phyloP scores from a whole-genome alignment of 1,140 invertebrate species.

The Meloidogyne chitwoodi region DNA sequence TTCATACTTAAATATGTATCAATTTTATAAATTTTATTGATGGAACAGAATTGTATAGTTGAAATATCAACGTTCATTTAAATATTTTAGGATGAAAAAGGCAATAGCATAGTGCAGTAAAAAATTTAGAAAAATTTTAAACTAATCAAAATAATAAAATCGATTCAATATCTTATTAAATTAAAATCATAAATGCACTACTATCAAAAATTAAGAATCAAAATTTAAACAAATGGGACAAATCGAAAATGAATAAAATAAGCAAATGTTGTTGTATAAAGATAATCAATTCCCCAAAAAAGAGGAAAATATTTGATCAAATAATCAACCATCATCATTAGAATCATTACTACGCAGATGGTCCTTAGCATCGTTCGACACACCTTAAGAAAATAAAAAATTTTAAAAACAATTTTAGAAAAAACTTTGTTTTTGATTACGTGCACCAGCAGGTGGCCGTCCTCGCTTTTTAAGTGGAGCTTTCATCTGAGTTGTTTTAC shows the following conservation, averaged over 20 bases:
- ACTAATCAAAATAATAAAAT: not conserved
- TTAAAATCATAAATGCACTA: not conserved
- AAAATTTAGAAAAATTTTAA: not conserved
- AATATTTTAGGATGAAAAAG: not conserved
- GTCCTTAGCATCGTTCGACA: not conserved
- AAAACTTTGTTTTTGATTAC: conserved; percentile 1
- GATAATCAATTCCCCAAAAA: not conserved
- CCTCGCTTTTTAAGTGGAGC: conserved; percentile 19
- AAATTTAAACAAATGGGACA: not conserved
- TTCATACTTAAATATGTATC: not conserved
- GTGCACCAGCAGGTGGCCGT: conserved; percentile 4
- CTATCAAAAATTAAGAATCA: not conserved
- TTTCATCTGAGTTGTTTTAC: conserved; percentile 1
- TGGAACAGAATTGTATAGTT: not conserved
- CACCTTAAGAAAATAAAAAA: not conserved
- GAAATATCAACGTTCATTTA: not conserved
- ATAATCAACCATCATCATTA: not conserved
- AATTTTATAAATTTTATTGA: not conserved
- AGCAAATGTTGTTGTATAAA: not conserved
- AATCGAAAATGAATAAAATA: conserved; percentile 3
- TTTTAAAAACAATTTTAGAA: not conserved
- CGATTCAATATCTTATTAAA: not conserved
- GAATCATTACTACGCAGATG: not conserved
- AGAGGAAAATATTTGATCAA: not conserved
- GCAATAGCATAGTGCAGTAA: not conserved